Base-by-base conservation (phyloP, 2,797 vertebrate genomes). In the Sebastiscus albofasciatus region DNA sequence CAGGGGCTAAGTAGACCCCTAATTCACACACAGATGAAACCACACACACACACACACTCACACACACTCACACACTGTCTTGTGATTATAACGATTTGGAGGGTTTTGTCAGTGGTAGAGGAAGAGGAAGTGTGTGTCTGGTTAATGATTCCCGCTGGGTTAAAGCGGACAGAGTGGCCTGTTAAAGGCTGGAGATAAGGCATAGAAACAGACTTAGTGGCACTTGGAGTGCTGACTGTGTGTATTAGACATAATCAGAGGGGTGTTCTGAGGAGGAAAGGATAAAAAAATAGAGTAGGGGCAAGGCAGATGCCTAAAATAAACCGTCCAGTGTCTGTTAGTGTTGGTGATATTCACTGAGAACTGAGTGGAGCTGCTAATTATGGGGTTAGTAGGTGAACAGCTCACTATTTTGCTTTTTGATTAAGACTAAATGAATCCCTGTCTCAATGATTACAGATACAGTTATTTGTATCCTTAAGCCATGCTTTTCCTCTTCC, bases 141-240 rank as follows among this genome's bases (percentile, higher is more conserved):
- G 90, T 92, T 93, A 91, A 93, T 92, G 85, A 90, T 92, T 93
- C 86, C 92, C 76, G 31, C 74, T 64, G 88, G 91, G 83, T 91
- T 80, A 75, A 81, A 87, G 82, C 81, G 55, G 87, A 90, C 80
- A 56, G 81, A 90, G 76, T 81, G 83, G 88, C 78, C 89, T 67
- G 81, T 87, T 90, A 83, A 89, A 77, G 61, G 60, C 62, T 81
- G 0, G 6, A 91, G 92, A 94, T 94, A 93, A 92, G 89, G 68
- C 75, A 49, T 13, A 72, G 84, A 88, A 80, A 82, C 88, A 92
- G 86, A 93, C 89, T 87, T 64, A n/a, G 82, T 8, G 86, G 89
- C 88, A 87, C 84, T 92, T 49, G 71, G 75, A 81, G 42, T 1
- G 14, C 72, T 49, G 67, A 2, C 60, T 82, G 59, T 70, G 75